Base-by-base conservation (phyloP, 2,797 vertebrate species). In the Sarcoramphus papa region DNA sequence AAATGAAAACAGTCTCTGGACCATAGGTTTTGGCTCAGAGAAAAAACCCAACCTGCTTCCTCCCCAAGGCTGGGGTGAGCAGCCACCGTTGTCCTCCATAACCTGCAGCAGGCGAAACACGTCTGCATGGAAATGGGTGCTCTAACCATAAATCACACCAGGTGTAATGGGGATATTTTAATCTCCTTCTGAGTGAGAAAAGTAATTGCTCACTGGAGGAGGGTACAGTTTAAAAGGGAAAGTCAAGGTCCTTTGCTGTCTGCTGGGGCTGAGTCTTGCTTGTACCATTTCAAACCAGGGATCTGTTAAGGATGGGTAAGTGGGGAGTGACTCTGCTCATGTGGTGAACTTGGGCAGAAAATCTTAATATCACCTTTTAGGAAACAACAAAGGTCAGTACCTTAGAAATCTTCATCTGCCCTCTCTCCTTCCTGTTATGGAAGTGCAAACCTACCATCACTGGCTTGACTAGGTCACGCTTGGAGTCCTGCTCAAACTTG, bases 401-500 rank as follows among this genome's bases (percentile, higher is more conserved):
- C n/a, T 69, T 40, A 75, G 17, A 62, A 63, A 35, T 24, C 56
- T 77, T 68, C 31, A 35, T 28, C 56, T 70, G 14, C 9, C 10
- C 27, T 33, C 12, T 43, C 60, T 95, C 13, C 23, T 78, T 80
- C 54, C 13, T 80, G 25, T 10, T 51, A 7, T 30, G 8, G 40
- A 43, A 18, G 5, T 30, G 3, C 37, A 75, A n/a, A 63, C 6
- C 7, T 15, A 23, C 54, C 48, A 1, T n/a, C 30, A 33, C 7
- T 9, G 33, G 4, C n/a, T 56, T 47, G 25, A 45, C 10, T 10
- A 43, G 18, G 14, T 37, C 41, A 18, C 0, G 0, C 13, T 31
- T 83, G 53, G 35, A 63, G 15, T 25, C 53, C 33, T 75, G 47
- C 16, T 51, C 41, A 76, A 37, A 57, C 33, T 50, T 57, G 33